Evolutionary conservation across 2,888 invertebrate genomes (phyloP).

Genomic region (Zaprionus lineosus): DNA sequence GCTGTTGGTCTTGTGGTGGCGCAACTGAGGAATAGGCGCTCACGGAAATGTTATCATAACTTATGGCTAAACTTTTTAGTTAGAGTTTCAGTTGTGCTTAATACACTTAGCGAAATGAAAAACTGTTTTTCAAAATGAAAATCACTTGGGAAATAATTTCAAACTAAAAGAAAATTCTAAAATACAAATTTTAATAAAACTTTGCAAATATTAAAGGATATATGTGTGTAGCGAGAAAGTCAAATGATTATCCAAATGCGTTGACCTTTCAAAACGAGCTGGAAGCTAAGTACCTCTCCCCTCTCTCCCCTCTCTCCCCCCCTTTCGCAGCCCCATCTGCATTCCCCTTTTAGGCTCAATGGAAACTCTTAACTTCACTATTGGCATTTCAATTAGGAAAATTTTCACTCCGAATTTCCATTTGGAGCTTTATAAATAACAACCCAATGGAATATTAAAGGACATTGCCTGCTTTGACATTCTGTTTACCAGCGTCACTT

Average conservation of each 20-base stretch:
- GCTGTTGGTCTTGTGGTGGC: not conserved
- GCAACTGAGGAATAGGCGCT: conserved; percentile 28
- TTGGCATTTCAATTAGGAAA: too few relatives aligned
- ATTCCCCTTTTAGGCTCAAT: too few relatives aligned
- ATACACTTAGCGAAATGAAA: conserved; percentile 49
- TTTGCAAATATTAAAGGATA: too few relatives aligned
- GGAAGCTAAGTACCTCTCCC: too few relatives aligned
- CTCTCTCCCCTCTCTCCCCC: too few relatives aligned
- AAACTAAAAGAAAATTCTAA: not conserved
- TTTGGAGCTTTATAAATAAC: too few relatives aligned
- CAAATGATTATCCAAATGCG: too few relatives aligned
- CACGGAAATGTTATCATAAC: conserved; percentile 74
- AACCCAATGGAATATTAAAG: conserved; percentile 13
- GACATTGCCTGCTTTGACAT: conserved; percentile 5
- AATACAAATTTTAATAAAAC: not conserved
- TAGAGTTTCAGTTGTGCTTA: conserved; percentile 21
- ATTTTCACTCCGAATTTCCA: too few relatives aligned
- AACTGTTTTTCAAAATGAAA: not conserved
- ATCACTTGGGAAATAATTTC: not conserved
- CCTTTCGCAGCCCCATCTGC: too few relatives aligned
- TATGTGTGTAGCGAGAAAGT: too few relatives aligned
- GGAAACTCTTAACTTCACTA: too few relatives aligned
- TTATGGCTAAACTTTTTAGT: conserved; percentile 68
- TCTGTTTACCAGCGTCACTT: conserved; percentile 16
- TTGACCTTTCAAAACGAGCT: too few relatives aligned